Percentiles rank a stretch among this genome's conserved stretches.
These are phyloP conservation scores for Boleophthalmus pectinirostris DNA, from an alignment of 2,113 vertebrate species.

Conservation along the genomic window DNA sequence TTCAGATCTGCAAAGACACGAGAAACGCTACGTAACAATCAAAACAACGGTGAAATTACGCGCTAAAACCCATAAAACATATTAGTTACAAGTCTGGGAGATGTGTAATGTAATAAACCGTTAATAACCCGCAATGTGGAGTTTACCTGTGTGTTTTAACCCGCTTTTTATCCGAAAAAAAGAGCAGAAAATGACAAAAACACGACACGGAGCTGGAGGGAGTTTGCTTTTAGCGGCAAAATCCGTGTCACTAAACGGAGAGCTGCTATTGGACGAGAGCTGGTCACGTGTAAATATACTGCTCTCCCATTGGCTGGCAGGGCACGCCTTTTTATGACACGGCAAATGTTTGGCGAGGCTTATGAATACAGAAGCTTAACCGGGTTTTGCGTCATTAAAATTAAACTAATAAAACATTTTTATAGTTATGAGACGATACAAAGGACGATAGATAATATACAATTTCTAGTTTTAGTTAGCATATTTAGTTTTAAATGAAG, in stretches of 20 bases:
- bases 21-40: background rate
- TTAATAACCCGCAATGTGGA: background rate
- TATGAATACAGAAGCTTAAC: background rate
- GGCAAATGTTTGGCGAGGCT: too few species aligned
- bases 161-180: background rate
- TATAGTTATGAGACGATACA: background rate
- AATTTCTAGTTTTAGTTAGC: background rate
- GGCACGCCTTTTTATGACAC: background rate
- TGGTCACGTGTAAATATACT: background rate
- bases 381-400: background rate
- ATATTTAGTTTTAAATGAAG: background rate
- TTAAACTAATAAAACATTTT: too few species aligned
- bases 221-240: conserved; percentile 76
- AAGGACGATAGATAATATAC: background rate
- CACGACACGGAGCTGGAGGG: too few species aligned
- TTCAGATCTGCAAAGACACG: background rate
- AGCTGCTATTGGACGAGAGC: conserved; percentile 57
- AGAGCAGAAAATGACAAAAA: background rate
- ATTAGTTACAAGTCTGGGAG: too few species aligned
- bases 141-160: conserved; percentile 5
- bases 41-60: background rate
- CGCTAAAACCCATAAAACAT: background rate
- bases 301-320: background rate
- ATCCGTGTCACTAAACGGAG: background rate
- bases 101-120: rapidly evolving